phyloP scores from a whole-genome alignment of 2,797 vertebrate species.

The Helarctos malayanus region DNA sequence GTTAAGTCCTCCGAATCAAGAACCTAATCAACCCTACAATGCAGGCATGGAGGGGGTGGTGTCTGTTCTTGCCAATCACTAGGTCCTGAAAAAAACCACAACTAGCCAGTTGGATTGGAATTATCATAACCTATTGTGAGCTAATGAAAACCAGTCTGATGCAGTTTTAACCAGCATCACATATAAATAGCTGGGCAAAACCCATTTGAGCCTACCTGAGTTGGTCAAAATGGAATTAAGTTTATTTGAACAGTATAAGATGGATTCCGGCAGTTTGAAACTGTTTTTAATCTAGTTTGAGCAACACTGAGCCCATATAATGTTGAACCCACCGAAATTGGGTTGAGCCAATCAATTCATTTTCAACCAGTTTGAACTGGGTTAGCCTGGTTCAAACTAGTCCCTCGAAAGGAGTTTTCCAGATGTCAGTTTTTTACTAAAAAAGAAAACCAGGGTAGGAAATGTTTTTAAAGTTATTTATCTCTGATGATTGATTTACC shows the following conservation, averaged over 20 bases:
- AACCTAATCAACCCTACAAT: not conserved
- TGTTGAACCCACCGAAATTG: not conserved
- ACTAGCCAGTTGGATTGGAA: not conserved
- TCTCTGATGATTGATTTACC: conserved; percentile 15
- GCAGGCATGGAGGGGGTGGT: not conserved
- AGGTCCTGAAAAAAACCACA: not conserved
- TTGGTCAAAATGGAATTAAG: not conserved
- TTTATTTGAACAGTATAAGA: not conserved
- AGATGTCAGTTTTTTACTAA: not conserved
- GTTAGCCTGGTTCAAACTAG: not conserved
- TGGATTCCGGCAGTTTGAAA: not conserved
- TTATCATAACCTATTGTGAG: not conserved
- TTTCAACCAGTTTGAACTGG: not conserved
- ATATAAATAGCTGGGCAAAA: not conserved
- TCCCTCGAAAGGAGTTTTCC: not conserved
- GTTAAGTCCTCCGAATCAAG: not conserved
- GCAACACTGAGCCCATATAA: not conserved
- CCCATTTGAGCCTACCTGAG: not conserved
- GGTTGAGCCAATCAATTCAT: not conserved
- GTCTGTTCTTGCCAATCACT: not conserved
- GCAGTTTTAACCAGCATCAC: not conserved
- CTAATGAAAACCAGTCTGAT: not conserved
- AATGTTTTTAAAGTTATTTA: not conserved
- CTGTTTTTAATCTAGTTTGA: not conserved
- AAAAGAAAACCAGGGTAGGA: not conserved